A percentile compares a stretch with the other conserved stretches of the same genome.
phyloP scores from a whole-genome alignment of 2,113 vertebrate species.

The Cygnus buccinator region DNA sequence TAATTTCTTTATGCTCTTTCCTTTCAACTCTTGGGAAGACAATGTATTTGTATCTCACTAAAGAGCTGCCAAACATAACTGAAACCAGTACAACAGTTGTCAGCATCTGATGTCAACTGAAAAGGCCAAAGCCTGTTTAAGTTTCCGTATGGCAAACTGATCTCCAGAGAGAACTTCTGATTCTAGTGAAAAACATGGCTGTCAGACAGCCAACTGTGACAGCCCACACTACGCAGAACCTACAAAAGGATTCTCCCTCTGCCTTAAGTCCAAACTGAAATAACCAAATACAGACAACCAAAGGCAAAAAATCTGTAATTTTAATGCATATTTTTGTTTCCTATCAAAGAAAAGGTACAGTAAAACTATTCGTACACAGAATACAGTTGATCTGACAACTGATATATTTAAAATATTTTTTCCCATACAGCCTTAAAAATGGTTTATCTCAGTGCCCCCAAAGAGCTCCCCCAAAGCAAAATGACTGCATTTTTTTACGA shows the following conservation, averaged over 20 bases:
- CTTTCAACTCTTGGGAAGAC: not conserved
- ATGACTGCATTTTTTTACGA: not conserved
- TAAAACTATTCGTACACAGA: not conserved
- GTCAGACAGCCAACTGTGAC: constrained; percentile 40
- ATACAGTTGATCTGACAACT: not conserved
- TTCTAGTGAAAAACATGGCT: constrained; percentile 38
- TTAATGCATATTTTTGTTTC: constrained; percentile 3
- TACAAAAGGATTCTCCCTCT: not conserved
- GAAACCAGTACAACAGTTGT: constrained; percentile 48
- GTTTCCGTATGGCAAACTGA: constrained; percentile 47
- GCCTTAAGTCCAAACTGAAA: not conserved
- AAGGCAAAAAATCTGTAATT: not conserved
- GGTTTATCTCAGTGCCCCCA: not conserved
- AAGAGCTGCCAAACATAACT: constrained; percentile 21
- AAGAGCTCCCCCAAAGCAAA: not conserved
- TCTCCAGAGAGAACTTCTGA: constrained; percentile 24
- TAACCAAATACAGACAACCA: not conserved
- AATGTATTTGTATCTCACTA: constrained; percentile 7
- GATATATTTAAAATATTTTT: not conserved
- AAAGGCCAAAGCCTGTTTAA: constrained; percentile 54
- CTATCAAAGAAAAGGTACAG: not conserved
- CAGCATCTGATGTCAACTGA: constrained; percentile 32
- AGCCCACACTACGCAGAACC: not conserved
- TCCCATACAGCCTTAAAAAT: not conserved
- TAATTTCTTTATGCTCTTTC: not conserved